phyloP scores from a whole-genome alignment of 2,797 vertebrate species.

The Euthynnus affinis region DNA sequence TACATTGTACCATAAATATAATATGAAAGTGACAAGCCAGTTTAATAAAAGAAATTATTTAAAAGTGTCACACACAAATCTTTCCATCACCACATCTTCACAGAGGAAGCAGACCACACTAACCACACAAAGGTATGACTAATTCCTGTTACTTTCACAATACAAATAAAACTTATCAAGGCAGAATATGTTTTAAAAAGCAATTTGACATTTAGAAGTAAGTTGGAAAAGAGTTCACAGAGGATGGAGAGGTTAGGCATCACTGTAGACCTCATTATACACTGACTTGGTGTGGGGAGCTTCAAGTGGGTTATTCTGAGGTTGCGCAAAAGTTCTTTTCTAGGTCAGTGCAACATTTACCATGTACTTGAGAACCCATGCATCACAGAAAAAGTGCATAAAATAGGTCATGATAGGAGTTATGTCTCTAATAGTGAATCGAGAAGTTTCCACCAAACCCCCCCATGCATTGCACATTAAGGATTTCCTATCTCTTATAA shows the following conservation, averaged over 20 bases:
- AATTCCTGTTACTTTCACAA: neutral
- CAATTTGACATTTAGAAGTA: slow-evolving; percentile 4
- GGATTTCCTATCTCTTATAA: neutral
- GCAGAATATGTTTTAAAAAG: neutral
- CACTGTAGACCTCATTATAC: neutral
- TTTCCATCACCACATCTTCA: neutral
- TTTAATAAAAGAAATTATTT: neutral
- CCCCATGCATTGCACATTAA: neutral
- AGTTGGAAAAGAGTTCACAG: neutral
- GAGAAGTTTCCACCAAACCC: slow-evolving; percentile 64
- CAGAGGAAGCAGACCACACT: neutral
- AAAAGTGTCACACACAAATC: neutral
- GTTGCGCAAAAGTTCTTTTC: slow-evolving; percentile 62
- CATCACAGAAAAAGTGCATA: slow-evolving; percentile 33
- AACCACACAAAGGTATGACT: slow-evolving; percentile 15
- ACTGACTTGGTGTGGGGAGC: slow-evolving; percentile 15
- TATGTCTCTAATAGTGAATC: slow-evolving; percentile 1
- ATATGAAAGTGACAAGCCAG: neutral
- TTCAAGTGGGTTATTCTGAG: slow-evolving; percentile 44
- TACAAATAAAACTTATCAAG: neutral
- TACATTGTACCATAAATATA: no score
- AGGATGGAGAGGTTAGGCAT: neutral
- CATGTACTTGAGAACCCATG: slow-evolving; percentile 29
- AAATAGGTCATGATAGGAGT: slow-evolving; percentile 74
- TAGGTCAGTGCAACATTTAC: slow-evolving; percentile 79